These are phyloP conservation scores for Eupithecia vulgata DNA, from an alignment of 2,888 invertebrate species.

Conservation along the genomic window DNA sequence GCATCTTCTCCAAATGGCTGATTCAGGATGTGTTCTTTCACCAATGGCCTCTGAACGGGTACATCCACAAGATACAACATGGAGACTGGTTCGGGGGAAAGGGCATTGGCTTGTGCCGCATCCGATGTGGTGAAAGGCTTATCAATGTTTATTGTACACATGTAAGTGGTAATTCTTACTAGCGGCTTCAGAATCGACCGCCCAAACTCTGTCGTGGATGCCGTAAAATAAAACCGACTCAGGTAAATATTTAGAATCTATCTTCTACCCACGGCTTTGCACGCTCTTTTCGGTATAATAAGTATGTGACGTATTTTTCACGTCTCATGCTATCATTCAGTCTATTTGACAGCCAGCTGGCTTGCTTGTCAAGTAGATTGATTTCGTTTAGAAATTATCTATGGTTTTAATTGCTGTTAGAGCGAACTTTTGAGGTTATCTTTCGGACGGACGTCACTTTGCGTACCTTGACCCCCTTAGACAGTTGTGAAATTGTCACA, in stretches of 20 bases:
- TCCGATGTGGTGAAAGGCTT: constrained; percentile 86
- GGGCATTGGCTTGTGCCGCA: constrained; percentile 93
- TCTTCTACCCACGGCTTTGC: not conserved
- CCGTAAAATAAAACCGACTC: not conserved
- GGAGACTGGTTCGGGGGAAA: constrained; percentile 99
- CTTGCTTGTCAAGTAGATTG: no score
- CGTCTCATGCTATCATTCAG: no score
- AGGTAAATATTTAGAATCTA: not conserved
- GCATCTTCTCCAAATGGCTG: constrained; percentile 92
- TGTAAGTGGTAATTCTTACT: constrained; percentile 83
- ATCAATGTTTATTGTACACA: constrained; percentile 97
- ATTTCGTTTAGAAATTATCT: no score
- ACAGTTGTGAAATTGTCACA: no score
- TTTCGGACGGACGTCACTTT: no score
- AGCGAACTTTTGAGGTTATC: no score
- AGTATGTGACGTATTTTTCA: no score
- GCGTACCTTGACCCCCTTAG: no score
- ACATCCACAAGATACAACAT: constrained; percentile 96
- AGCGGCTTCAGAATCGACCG: not conserved
- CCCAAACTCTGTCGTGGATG: not conserved
- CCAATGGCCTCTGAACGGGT: constrained; percentile 98
- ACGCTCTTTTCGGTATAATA: not conserved
- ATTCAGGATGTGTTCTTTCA: constrained; percentile 95
- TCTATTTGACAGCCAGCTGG: no score
- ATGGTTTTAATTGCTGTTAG: no score